A percentile compares a stretch with the other conserved stretches of the same genome.
Evolutionary conservation across 2,113 vertebrate genomes (phyloP).

Genomic region (Ifrita kowaldi): DNA sequence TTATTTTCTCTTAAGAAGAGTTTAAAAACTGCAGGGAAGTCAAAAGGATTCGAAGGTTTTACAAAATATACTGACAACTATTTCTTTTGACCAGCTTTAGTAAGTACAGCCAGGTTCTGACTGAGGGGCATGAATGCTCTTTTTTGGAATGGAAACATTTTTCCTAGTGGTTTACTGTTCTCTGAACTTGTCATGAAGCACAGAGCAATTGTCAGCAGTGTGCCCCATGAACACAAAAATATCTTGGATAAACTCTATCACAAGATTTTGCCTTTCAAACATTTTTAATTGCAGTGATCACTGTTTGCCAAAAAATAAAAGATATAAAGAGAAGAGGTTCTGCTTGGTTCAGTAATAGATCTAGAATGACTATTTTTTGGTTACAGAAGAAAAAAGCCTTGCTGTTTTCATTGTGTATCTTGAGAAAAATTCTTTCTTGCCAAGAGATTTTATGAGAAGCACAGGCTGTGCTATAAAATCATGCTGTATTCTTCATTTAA

Average conservation of each 20-base stretch:
- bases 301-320: background rate
- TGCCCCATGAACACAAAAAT: background rate
- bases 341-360: background rate
- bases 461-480: background rate
- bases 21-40: background rate
- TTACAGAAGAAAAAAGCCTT: constrained; percentile 4
- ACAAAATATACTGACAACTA: background rate
- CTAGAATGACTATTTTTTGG: background rate
- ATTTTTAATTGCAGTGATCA: background rate
- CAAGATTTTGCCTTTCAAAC: background rate
- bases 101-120: background rate
- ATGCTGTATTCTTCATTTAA: background rate
- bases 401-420: background rate
- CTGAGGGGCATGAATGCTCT: background rate
- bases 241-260: background rate
- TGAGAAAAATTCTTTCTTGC: background rate
- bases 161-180: background rate
- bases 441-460: background rate
- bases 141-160: background rate
- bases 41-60: background rate
- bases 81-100: background rate
- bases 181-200: background rate
- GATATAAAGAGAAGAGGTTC: background rate
- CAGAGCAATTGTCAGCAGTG: background rate
- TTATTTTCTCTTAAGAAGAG: background rate